Percentiles rank a stretch among this genome's conserved stretches.
These are phyloP conservation scores for Episyrphus balteatus DNA, from an alignment of 1,140 invertebrate genomes.

Conservation along the genomic window DNA sequence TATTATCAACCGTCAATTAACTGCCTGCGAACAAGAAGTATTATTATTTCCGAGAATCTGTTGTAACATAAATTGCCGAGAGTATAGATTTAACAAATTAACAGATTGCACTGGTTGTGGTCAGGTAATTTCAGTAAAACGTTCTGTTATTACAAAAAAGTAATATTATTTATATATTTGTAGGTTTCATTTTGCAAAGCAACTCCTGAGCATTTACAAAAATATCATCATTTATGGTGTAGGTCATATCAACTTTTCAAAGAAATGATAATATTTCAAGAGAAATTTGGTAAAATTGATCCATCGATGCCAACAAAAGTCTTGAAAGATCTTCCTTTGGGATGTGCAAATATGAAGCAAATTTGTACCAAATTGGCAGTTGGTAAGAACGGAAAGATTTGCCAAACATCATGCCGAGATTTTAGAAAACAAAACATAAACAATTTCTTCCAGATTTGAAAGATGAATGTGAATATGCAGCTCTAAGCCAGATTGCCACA, in stretches of 20 bases:
- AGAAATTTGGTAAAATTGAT: slow-evolving; percentile 42
- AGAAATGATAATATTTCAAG: slow-evolving; percentile 40
- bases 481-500: slow-evolving; percentile 51
- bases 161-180: slow-evolving; percentile 3
- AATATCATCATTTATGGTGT: slow-evolving; percentile 41
- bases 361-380: slow-evolving; percentile 20
- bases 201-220: slow-evolving; percentile 37
- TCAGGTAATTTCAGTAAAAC: slow-evolving; percentile 39
- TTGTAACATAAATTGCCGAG: slow-evolving; percentile 37
- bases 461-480: slow-evolving; percentile 48
- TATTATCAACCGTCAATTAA: slow-evolving; percentile 43
- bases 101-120: slow-evolving; percentile 44
- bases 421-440: neutral
- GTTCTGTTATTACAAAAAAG: slow-evolving; percentile 1
- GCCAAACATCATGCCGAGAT: no score
- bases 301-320: slow-evolving; percentile 43
- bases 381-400: slow-evolving; percentile 7
- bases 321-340: slow-evolving; percentile 23
- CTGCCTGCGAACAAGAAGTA: slow-evolving; percentile 55
- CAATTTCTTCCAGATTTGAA: slow-evolving; percentile 24
- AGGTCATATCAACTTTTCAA: slow-evolving; percentile 42
- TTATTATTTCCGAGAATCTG: slow-evolving; percentile 55
- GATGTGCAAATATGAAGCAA: slow-evolving; percentile 18
- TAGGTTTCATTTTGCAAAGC: slow-evolving; percentile 41
- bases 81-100: slow-evolving; percentile 38